Evolutionary conservation across 2,888 invertebrate species (phyloP).

Genomic region (Drosophila pullipes): DNA sequence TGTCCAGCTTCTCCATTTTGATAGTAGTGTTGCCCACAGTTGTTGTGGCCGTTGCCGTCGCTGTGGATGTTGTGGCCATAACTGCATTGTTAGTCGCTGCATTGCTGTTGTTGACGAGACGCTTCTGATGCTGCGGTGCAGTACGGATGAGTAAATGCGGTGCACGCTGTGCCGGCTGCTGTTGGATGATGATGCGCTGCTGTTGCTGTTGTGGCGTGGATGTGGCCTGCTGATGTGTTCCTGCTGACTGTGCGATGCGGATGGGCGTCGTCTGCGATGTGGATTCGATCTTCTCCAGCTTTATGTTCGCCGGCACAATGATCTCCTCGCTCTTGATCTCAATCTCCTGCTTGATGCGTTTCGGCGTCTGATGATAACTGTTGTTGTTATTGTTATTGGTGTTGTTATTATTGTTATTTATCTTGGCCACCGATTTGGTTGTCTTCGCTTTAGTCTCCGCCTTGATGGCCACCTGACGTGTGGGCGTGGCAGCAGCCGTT

Average conservation of each 20-base stretch:
- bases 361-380: slow-evolving; percentile 74
- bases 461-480: slow-evolving; percentile 16
- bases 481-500: slow-evolving; percentile 24
- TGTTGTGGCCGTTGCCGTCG: slow-evolving; percentile 51
- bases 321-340: slow-evolving; percentile 84
- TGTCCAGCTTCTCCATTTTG: slow-evolving; percentile 83
- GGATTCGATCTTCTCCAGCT: slow-evolving; percentile 80
- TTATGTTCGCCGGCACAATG: slow-evolving; percentile 81
- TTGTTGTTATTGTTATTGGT: slow-evolving; percentile 65
- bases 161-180: slow-evolving; percentile 61
- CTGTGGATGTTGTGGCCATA: slow-evolving; percentile 20
- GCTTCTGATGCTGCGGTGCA: slow-evolving; percentile 56
- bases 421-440: slow-evolving; percentile 49
- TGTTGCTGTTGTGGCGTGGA: slow-evolving; percentile 39
- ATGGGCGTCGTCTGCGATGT: slow-evolving; percentile 43
- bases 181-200: slow-evolving; percentile 62
- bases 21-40: slow-evolving; percentile 75
- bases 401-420: slow-evolving; percentile 64
- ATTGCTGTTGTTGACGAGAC: slow-evolving; percentile 51
- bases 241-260: slow-evolving; percentile 20
- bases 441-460: slow-evolving; percentile 54
- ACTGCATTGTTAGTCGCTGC: slow-evolving; percentile 35
- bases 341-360: slow-evolving; percentile 84
- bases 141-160: slow-evolving; percentile 54
- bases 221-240: slow-evolving; percentile 19